Evolutionary conservation across 2,113 vertebrate genomes (phyloP).

Genomic region (Apus apus): DNA sequence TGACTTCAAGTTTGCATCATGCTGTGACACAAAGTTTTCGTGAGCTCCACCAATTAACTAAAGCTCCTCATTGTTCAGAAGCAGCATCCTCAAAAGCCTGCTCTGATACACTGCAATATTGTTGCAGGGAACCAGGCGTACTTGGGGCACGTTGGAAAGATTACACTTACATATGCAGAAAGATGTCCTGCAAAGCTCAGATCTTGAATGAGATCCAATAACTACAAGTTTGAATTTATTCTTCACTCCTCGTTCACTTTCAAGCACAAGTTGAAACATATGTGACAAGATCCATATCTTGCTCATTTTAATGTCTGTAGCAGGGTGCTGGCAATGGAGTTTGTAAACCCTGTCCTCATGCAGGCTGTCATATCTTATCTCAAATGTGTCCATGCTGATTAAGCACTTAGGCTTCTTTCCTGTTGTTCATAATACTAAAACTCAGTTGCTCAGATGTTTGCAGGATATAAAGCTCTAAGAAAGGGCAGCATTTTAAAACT

Average conservation of each 20-base stretch:
- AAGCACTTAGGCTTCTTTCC: background rate
- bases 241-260: background rate
- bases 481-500: background rate
- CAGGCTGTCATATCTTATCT: background rate
- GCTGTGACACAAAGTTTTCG: background rate
- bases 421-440: background rate
- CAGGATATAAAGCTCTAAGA: background rate
- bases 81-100: background rate
- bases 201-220: background rate
- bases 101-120: background rate
- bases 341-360: background rate
- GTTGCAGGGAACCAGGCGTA: background rate
- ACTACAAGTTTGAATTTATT: background rate
- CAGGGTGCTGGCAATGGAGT: background rate
- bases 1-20: background rate
- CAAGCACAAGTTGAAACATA: background rate
- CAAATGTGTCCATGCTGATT: background rate
- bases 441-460: background rate
- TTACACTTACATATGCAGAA: accelerated
- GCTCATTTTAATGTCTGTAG: background rate
- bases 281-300: background rate
- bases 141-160: background rate
- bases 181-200: background rate
- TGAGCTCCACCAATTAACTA: background rate
- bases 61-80: background rate